A percentile compares a stretch with the other conserved stretches of the same genome.
Evolutionary conservation across 1,140 invertebrate genomes (phyloP).

Genomic region (Chionoecetes opilio): DNA sequence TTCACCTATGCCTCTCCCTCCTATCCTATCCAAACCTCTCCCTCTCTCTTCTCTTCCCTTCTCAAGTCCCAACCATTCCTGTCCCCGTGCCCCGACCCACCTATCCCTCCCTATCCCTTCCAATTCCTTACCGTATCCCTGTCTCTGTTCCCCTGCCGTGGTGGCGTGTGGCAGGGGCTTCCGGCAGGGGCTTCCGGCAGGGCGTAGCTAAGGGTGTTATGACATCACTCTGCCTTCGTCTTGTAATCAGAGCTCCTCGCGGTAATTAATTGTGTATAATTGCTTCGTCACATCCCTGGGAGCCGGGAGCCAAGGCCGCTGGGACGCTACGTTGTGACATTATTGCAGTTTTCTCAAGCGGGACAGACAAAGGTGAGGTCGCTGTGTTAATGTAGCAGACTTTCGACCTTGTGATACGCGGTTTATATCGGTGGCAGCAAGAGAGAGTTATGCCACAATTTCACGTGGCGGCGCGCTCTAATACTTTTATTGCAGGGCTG

Average conservation of each 20-base stretch:
- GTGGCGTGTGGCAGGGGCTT: background rate
- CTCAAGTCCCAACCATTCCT: background rate
- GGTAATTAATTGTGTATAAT: conserved; percentile 22
- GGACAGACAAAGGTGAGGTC: background rate
- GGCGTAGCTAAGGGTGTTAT: background rate
- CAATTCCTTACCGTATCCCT: background rate
- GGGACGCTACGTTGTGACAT: background rate
- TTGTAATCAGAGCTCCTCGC: conserved; percentile 18
- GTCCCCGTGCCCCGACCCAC: too few relatives aligned
- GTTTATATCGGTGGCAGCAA: background rate
- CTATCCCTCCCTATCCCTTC: background rate
- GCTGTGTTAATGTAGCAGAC: background rate
- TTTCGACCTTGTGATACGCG: background rate
- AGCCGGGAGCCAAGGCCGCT: background rate
- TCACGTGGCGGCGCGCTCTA: conserved; percentile 12
- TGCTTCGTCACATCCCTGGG: background rate
- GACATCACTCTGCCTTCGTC: background rate
- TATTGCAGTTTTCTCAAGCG: background rate
- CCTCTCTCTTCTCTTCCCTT: background rate
- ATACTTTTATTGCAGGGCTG: background rate
- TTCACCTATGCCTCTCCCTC: too few relatives aligned
- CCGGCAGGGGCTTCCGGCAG: background rate
- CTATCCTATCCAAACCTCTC: background rate
- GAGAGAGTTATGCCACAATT: background rate
- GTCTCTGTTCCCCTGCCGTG: background rate